These are phyloP conservation scores for Heteronetta atricapilla DNA, from an alignment of 2,113 vertebrate genomes.

Conservation along the genomic window DNA sequence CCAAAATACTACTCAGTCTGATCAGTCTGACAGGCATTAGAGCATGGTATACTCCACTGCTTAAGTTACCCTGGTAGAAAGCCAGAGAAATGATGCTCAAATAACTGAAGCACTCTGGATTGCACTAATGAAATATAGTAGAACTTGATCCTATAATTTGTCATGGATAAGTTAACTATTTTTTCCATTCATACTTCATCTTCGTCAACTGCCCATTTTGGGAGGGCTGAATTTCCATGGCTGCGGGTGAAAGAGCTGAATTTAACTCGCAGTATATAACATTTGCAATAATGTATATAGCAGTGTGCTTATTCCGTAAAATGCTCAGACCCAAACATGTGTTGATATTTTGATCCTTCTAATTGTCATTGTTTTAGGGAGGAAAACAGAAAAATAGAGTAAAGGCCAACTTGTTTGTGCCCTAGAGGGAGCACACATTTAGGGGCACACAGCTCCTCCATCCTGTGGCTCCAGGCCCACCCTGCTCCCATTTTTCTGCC, in stretches of 20 bases:
- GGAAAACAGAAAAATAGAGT: neutral
- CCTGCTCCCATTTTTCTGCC: neutral
- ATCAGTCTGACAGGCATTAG: neutral
- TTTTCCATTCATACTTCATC: neutral
- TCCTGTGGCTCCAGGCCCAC: neutral
- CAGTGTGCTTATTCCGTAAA: neutral
- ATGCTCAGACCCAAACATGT: neutral
- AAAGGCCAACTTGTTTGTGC: neutral
- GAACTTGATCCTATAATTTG: neutral
- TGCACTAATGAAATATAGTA: neutral
- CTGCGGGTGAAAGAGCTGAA: neutral
- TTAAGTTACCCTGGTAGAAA: neutral
- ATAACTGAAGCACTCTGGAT: neutral
- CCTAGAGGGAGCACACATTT: neutral
- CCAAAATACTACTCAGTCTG: neutral
- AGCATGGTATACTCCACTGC: neutral
- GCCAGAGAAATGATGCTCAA: neutral
- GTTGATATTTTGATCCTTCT: neutral
- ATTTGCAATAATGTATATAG: neutral
- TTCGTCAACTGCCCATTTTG: neutral
- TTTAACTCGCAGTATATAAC: neutral
- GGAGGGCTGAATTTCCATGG: neutral
- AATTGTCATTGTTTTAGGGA: neutral
- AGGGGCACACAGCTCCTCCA: neutral
- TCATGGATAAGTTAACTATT: neutral